A percentile compares a stretch with the other conserved stretches of the same genome.
Conservation (phyloP, 2,888 invertebrate species). For the Coenonympha arcania region DNA sequence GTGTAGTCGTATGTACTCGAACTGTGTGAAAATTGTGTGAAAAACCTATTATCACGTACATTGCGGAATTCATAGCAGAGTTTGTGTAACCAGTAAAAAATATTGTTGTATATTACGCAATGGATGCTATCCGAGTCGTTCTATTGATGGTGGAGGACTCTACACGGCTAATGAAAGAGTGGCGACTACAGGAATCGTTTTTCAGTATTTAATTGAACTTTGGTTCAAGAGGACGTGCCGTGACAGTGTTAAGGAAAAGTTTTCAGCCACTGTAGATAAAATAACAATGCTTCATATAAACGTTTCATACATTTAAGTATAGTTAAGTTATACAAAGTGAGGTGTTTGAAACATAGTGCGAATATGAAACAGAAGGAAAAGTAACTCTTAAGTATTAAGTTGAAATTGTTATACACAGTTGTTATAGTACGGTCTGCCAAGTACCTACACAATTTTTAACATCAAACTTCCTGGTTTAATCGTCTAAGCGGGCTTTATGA, state of each 20-base stretch:
- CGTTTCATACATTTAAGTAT: no score
- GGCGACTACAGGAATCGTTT: conserved; percentile 1
- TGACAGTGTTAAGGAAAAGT: not conserved
- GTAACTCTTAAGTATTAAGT: no score
- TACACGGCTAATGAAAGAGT: not conserved
- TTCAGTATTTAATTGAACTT: conserved; percentile 17
- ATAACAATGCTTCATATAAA: no score
- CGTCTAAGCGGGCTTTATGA: no score
- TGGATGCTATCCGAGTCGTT: not conserved
- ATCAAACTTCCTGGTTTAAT: no score
- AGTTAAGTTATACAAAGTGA: no score
- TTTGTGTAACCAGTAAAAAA: no score
- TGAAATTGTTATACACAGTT: no score
- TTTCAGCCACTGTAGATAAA: not conserved
- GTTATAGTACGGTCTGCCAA: no score
- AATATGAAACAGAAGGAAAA: not conserved
- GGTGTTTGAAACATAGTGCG: not conserved
- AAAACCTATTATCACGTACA: not conserved
- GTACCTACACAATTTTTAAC: no score
- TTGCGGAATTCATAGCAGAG: not conserved
- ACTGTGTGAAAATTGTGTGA: not conserved
- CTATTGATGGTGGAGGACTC: not conserved
- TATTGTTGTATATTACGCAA: not conserved
- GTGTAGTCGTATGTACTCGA: not conserved
- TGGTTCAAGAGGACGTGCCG: conserved; percentile 10